These are phyloP conservation scores for Dicrostonyx torquatus DNA, from an alignment of 2,797 vertebrate species.

Conservation along the genomic window DNA sequence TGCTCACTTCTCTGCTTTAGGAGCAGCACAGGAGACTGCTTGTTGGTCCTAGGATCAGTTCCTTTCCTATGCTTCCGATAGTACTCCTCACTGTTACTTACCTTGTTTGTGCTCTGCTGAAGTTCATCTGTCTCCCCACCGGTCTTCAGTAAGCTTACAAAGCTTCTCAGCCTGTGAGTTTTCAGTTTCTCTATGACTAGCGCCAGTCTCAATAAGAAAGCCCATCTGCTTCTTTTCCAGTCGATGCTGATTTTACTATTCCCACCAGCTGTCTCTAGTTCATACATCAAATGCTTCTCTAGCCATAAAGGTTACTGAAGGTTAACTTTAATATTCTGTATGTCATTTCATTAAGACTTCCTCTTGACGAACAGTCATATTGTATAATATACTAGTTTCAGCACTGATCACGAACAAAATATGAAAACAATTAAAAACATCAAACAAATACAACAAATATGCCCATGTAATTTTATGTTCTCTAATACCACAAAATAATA, in stretches of 20 bases:
- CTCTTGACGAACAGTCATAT: neutral
- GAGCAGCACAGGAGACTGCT: neutral
- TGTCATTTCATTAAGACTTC: neutral
- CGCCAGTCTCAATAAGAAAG: neutral
- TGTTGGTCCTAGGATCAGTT: neutral
- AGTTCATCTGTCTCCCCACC: neutral
- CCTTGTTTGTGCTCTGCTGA: neutral
- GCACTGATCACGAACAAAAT: slow-evolving; percentile 16
- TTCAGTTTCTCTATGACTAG: neutral
- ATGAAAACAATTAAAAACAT: slow-evolving; percentile 31
- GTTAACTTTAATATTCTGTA: neutral
- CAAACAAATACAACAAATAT: neutral
- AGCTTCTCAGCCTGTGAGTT: neutral
- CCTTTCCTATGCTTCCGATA: neutral
- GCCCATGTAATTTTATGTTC: slow-evolving; percentile 21
- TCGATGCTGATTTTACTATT: neutral
- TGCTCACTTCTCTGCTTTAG: neutral
- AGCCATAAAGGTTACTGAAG: neutral
- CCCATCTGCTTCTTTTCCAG: neutral
- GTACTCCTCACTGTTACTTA: neutral
- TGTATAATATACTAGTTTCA: slow-evolving; percentile 28
- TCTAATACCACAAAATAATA: slow-evolving; percentile 29
- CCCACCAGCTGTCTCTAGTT: neutral
- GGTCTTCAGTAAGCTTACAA: neutral
- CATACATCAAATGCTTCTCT: slow-evolving; percentile 29